phyloP scores from a whole-genome alignment of 2,113 vertebrate species.

The Dasyurus viverrinus region DNA sequence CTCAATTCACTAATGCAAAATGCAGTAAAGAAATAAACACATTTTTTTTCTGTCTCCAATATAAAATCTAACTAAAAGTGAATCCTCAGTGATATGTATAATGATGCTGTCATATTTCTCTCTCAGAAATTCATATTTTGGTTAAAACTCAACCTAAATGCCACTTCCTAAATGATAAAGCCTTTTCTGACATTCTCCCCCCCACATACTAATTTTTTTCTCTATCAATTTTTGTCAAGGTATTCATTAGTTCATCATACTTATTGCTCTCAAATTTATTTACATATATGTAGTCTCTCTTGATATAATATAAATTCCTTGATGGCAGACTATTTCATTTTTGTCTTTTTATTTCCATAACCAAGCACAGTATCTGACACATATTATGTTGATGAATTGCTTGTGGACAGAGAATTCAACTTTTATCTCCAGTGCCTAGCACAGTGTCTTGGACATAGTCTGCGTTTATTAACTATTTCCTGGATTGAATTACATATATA shows the following conservation, averaged over 20 bases:
- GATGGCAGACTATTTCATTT: neutral
- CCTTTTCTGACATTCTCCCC: neutral
- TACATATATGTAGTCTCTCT: neutral
- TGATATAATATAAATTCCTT: neutral
- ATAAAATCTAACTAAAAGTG: conserved; percentile 20
- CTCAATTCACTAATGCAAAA: neutral
- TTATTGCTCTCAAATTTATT: neutral
- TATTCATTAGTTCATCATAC: neutral
- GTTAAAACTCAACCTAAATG: neutral
- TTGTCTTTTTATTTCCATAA: neutral
- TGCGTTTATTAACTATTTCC: neutral
- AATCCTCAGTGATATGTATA: neutral
- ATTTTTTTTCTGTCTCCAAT: neutral
- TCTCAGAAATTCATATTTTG: neutral
- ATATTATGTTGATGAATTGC: neutral
- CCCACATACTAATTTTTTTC: neutral
- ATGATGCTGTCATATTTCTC: neutral
- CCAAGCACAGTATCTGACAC: neutral
- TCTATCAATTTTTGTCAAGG: neutral
- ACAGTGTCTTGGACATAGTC: neutral
- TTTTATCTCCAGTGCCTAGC: neutral
- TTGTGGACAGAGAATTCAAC: neutral
- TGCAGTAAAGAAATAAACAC: neutral
- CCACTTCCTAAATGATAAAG: neutral
- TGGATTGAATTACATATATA: neutral